Base-by-base conservation (phyloP, 2,888 invertebrate genomes). In the Elaeidobius kamerunicus region DNA sequence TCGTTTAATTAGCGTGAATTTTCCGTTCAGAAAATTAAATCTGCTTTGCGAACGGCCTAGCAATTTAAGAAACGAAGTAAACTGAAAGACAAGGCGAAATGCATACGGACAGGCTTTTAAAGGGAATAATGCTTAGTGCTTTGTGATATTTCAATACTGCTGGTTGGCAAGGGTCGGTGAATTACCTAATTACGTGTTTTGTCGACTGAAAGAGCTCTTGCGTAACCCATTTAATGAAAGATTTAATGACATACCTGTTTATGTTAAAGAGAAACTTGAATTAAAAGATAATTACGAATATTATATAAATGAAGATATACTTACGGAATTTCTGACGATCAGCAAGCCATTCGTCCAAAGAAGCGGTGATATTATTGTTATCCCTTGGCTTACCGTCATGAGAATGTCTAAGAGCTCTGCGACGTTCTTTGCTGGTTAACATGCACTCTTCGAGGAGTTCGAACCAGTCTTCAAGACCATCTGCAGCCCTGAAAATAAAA, bases 391-490 rank as follows among this genome's bases (percentile, higher is more conserved):
- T 72, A 32, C 72, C 72, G 59, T 76, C 74, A 59, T 75, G 76
- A 9, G 77, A 75, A 59, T 73, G 71, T 52, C 78, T 69, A 23
- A 83, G 69, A 3, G 80, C 81, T 61, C 76, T 75, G 47, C 83
- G 72, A 36, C 83, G 73, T 65, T 82, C 82, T 66, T 83, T 83
- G 60, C 83, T 83, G 59, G 78, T 78, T 63, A 79, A 68, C 61
- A 79, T 81, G 65, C 83, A 83, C 69, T 83, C 83, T 75, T 82
- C 82, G 41, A 83, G 69, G 56, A 81, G 70, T 67, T 83, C 81
- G 66, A 81, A 81, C 82, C 83, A 83, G 67, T 82, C 82, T 68
- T 83, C 82, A 35, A 82, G 72, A 41, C 80, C 81, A 56, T 80
- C 79, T 42, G 74, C 68, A 23, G 76, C 72, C 57, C 77, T 65